Evolutionary conservation across 1,140 invertebrate genomes (phyloP).

Genomic region (Dendrolimus kikuchii): DNA sequence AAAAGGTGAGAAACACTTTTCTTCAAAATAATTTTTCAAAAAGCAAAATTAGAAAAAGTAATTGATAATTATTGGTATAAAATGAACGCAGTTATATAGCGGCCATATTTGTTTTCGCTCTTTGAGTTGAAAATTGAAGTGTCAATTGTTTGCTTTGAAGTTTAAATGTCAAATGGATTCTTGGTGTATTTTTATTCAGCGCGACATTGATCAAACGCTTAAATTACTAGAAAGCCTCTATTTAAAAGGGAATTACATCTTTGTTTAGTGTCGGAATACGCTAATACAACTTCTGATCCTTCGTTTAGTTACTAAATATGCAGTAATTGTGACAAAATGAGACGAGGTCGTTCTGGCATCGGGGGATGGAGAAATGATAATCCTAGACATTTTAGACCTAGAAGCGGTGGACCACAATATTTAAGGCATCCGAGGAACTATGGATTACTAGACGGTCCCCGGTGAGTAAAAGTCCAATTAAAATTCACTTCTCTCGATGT

Average conservation of each 20-base stretch:
- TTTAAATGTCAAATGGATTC: slow-evolving; percentile 21
- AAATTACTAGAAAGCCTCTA: slow-evolving; percentile 17
- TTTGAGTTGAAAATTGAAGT: slow-evolving; percentile 6
- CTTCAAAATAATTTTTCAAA: too few species aligned
- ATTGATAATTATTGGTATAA: not conserved
- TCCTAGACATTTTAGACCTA: slow-evolving; percentile 51
- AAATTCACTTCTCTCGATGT: not conserved
- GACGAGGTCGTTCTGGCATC: slow-evolving; percentile 55
- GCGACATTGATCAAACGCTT: slow-evolving; percentile 44
- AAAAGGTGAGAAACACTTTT: too few species aligned
- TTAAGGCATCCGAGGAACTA: slow-evolving; percentile 41
- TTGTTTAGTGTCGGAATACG: too few species aligned
- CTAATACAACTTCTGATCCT: not conserved
- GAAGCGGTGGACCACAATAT: slow-evolving; percentile 38
- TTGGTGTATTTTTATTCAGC: slow-evolving; percentile 24
- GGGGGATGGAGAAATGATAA: slow-evolving; percentile 62
- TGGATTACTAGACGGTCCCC: slow-evolving; percentile 28
- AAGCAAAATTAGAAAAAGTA: too few species aligned
- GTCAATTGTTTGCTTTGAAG: slow-evolving; percentile 13
- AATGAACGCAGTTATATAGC: slow-evolving; percentile 4
- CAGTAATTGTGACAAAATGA: slow-evolving; percentile 44
- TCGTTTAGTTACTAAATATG: slow-evolving; percentile 16
- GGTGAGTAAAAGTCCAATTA: slow-evolving; percentile 20
- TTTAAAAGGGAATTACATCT: too few species aligned
- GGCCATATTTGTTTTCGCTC: not conserved